Evolutionary conservation across 1,140 invertebrate species (phyloP).

Genomic region (Brachionus angularis): DNA sequence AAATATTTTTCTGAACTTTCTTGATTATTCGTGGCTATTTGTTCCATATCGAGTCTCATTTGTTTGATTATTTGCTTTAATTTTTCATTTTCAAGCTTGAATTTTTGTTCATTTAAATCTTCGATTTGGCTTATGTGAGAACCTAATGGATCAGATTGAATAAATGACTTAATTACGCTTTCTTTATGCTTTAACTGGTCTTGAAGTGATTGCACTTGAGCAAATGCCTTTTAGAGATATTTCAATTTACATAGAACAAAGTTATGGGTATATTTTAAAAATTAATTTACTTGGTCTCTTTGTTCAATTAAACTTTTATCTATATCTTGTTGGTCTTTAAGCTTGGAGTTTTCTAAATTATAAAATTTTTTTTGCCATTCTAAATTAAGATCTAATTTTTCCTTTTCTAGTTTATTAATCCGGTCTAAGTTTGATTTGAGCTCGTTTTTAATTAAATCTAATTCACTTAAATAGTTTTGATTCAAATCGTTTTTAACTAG

Average conservation of each 20-base stretch:
- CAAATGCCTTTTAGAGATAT: neutral
- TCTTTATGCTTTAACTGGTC: slow-evolving; percentile 26
- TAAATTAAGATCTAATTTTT: slow-evolving; percentile 51
- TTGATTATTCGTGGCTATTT: slow-evolving; percentile 44
- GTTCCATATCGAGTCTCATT: slow-evolving; percentile 56
- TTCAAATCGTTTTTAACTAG: neutral
- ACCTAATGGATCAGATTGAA: neutral
- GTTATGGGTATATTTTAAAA: neutral
- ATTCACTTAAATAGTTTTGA: neutral
- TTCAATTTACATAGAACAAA: neutral
- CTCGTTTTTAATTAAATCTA: slow-evolving; percentile 52
- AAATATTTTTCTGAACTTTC: slow-evolving; percentile 40
- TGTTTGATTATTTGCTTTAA: slow-evolving; percentile 50
- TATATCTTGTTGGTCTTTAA: slow-evolving; percentile 53
- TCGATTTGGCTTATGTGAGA: neutral
- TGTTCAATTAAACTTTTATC: slow-evolving; percentile 51
- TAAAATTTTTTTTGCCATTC: slow-evolving; percentile 56
- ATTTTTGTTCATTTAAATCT: slow-evolving; percentile 12
- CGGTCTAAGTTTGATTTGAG: slow-evolving; percentile 50
- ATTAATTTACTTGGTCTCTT: slow-evolving; percentile 49
- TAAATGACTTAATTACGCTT: slow-evolving; percentile 27
- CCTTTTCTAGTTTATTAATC: slow-evolving; percentile 49
- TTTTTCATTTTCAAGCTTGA: slow-evolving; percentile 49
- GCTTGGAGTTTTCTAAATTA: slow-evolving; percentile 50
- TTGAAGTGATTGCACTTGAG: slow-evolving; percentile 24